Conservation (phyloP, 2,888 invertebrate genomes). For the Callimorpha dominula region DNA sequence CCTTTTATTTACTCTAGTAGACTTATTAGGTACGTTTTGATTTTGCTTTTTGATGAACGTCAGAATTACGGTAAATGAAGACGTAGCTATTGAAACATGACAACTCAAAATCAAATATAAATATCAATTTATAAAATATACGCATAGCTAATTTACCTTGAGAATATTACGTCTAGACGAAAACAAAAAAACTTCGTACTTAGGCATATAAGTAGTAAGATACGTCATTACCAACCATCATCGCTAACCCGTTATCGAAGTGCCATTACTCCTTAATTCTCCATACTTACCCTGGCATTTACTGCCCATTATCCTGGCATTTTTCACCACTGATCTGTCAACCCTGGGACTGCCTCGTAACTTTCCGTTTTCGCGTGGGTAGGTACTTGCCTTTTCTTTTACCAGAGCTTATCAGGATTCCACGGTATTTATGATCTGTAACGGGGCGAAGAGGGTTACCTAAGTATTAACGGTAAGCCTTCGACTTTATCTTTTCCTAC, state of each 20-base stretch:
- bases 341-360: slow-evolving; percentile 42
- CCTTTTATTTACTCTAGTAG: not conserved
- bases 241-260: slow-evolving; percentile 21
- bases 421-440: slow-evolving; percentile 74
- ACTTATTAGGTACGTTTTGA: not conserved
- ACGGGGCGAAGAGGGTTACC: slow-evolving; percentile 64
- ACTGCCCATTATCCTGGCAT: slow-evolving; percentile 32
- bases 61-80: not conserved
- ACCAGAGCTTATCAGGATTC: slow-evolving; percentile 72
- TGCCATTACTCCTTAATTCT: slow-evolving; percentile 8
- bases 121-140: not conserved
- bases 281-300: slow-evolving; percentile 17
- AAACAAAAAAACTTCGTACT: not conserved
- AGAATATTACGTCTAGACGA: too few species aligned
- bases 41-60: not conserved
- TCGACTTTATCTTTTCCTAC: slow-evolving; percentile 67
- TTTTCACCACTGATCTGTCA: slow-evolving; percentile 49
- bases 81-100: not conserved
- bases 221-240: slow-evolving; percentile 1
- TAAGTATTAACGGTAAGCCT: slow-evolving; percentile 68
- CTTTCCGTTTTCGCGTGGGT: slow-evolving; percentile 46
- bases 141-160: not conserved
- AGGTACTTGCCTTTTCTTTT: slow-evolving; percentile 60
- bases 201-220: not conserved
- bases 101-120: not conserved